Conservation (phyloP, 1,140 invertebrate genomes). For the Listronotus oregonensis region DNA sequence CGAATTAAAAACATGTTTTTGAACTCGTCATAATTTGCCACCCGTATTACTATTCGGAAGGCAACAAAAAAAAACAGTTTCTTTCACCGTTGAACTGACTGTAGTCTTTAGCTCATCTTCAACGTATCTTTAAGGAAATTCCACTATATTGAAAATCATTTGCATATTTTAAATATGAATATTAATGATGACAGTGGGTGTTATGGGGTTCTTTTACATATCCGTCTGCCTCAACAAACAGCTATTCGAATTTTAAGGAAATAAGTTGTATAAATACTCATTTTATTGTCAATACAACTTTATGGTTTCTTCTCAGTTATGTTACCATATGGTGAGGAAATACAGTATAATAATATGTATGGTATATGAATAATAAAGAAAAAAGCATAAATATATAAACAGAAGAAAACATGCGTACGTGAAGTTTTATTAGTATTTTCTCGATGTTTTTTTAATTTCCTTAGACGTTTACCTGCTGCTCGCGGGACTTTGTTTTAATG, state of each 20-base stretch:
- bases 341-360: too few relatives aligned
- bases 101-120: background rate
- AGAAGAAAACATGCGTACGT: too few relatives aligned
- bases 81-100: background rate
- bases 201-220: background rate
- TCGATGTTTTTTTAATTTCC: too few relatives aligned
- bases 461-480: too few relatives aligned
- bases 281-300: slow-evolving; percentile 7
- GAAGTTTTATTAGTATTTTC: too few relatives aligned
- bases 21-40: too few relatives aligned
- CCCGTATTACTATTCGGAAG: too few relatives aligned
- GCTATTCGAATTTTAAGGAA: slow-evolving; percentile 8
- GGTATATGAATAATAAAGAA: background rate
- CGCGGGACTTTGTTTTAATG: too few relatives aligned
- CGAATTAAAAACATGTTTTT: too few relatives aligned
- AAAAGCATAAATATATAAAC: background rate
- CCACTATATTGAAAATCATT: background rate
- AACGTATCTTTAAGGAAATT: background rate
- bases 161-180: slow-evolving; percentile 9
- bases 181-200: slow-evolving; percentile 1
- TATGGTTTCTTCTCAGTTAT: background rate
- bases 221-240: background rate
- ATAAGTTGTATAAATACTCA: slow-evolving; percentile 5
- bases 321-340: slow-evolving; percentile 5
- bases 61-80: too few relatives aligned